Evolutionary conservation across 1,140 invertebrate species (phyloP).

Genomic region (Saxidomus purpurata): DNA sequence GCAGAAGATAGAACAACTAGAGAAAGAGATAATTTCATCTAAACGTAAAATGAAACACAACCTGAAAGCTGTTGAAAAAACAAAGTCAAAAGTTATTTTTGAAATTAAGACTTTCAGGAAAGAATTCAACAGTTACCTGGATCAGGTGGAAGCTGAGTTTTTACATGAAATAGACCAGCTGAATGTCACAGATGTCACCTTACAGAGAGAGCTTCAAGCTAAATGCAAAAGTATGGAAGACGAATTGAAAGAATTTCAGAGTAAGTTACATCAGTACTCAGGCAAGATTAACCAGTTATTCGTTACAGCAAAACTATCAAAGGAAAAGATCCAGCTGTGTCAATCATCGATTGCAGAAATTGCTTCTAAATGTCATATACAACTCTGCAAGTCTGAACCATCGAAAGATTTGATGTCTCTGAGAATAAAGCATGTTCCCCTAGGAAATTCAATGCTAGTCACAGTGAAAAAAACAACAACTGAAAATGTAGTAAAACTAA

Average conservation of each 20-base stretch:
- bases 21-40: background rate
- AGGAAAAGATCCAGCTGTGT: too few relatives aligned
- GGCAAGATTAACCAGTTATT: too few relatives aligned
- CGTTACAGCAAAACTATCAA: too few relatives aligned
- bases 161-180: background rate
- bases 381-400: too few relatives aligned
- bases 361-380: too few relatives aligned
- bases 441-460: background rate
- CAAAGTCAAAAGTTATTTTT: background rate
- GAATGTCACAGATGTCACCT: background rate
- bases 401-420: too few relatives aligned
- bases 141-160: background rate
- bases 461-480: background rate
- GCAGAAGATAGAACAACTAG: background rate
- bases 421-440: too few relatives aligned
- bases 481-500: background rate
- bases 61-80: background rate
- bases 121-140: background rate
- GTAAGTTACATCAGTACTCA: background rate
- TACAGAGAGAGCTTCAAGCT: background rate
- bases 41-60: background rate
- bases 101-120: background rate
- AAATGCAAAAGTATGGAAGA: too few relatives aligned
- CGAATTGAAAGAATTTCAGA: too few relatives aligned
- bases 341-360: too few relatives aligned